Evolutionary conservation across 2,113 vertebrate species (phyloP).

Genomic region (Festucalex cinctus): DNA sequence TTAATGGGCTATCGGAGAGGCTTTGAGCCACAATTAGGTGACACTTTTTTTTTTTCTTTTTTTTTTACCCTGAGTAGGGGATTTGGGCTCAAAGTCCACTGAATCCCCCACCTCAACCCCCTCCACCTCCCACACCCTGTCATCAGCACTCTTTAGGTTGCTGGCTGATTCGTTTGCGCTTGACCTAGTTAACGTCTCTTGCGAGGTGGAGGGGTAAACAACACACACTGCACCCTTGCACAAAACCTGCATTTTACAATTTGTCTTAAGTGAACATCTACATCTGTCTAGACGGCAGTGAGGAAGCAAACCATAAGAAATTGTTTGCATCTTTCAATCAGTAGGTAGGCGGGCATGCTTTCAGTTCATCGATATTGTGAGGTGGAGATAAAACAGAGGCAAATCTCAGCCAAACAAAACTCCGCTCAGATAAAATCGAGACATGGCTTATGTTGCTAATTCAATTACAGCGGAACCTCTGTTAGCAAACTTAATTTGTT

Average conservation of each 20-base stretch:
- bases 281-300: background rate
- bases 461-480: background rate
- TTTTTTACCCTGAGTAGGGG: conserved; percentile 32
- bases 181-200: conserved; percentile 67
- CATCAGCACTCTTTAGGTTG: conserved; percentile 47
- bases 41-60: conserved; percentile 25
- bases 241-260: conserved; percentile 64
- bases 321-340: too few species aligned
- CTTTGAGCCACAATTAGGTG: conserved; percentile 45
- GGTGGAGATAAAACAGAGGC: background rate
- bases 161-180: conserved; percentile 61
- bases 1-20: conserved; percentile 43
- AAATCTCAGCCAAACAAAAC: background rate
- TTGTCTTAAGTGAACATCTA: background rate
- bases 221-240: conserved; percentile 23
- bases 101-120: background rate
- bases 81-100: conserved; percentile 47
- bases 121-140: conserved; percentile 12
- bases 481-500: background rate
- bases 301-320: background rate
- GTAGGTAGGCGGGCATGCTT: background rate
- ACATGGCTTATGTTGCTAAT: background rate
- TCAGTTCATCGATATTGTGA: background rate
- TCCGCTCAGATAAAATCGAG: background rate
- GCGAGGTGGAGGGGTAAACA: conserved; percentile 59